Percentiles rank a stretch among this genome's conserved stretches.
Evolutionary conservation across 2,113 vertebrate species (phyloP).

Genomic region (Nothobranchius kuhntae): DNA sequence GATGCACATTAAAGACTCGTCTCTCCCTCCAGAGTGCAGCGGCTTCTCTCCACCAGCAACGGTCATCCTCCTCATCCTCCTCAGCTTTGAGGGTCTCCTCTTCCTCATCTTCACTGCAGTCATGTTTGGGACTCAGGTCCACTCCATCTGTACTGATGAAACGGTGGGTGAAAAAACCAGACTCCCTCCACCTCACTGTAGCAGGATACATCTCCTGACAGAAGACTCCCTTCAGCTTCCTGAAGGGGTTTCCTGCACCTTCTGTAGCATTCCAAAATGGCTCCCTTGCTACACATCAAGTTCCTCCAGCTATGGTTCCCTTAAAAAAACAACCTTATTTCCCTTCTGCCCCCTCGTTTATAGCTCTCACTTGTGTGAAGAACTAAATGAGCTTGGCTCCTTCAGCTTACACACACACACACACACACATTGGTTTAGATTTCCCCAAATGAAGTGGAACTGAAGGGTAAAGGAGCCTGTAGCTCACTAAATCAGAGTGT

Average conservation of each 20-base stretch:
- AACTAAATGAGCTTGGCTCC: not conserved
- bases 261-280: too few relatives aligned
- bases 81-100: conserved; percentile 95
- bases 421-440: not conserved
- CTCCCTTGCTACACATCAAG: too few relatives aligned
- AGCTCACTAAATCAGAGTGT: not conserved
- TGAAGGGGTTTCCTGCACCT: too few relatives aligned
- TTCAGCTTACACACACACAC: not conserved
- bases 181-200: too few relatives aligned
- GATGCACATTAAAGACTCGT: not conserved
- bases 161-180: conserved; percentile 80
- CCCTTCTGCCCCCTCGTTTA: not conserved
- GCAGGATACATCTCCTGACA: too few relatives aligned
- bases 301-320: too few relatives aligned
- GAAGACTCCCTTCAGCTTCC: not conserved
- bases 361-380: not conserved
- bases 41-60: conserved; percentile 94
- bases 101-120: conserved; percentile 97
- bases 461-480: not conserved
- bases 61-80: conserved; percentile 94
- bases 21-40: conserved; percentile 88
- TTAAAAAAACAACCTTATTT: too few relatives aligned
- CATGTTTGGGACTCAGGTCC: conserved; percentile 98
- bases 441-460: conserved; percentile 10
- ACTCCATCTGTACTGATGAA: conserved; percentile 97